Evolutionary conservation across 2,113 vertebrate genomes (phyloP), one percentile per base, ranked within the genome.

Genomic region (Periophthalmodon schlosseri): DNA sequence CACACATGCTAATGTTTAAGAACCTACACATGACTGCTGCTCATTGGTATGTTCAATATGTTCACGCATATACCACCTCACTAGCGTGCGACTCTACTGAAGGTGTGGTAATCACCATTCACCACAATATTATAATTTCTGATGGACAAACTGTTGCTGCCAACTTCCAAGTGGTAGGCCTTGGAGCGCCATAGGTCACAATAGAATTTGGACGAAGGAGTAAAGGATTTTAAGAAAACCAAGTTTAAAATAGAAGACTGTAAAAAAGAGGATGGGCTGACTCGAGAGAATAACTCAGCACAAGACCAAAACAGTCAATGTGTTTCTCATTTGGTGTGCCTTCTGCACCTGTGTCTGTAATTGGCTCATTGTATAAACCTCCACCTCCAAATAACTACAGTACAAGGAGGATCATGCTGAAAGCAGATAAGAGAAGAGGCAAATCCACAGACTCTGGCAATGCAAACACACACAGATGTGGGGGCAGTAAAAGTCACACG

Each of bases 311-410:
- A 72, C 49, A 60, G 79, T 75, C 86, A 89, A 89, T 89, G 77
- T 90, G 90, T 71, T 91, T 91, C 76, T 86, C 69, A 88, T 90
- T 89, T 79, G 61, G 72, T 76, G 82, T 67, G 77, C 69, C 34
- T 78, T 65, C 34, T 75, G 61, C 77, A 28, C 21, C 72, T 49
- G 12, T 80, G 24, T 54, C 28, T 72, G 69, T 60, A 68, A 63
- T 28, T 24, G 12, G 8, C 36, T 76, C 54, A 8, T 36, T 65
- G 64, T 72, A 71, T 73, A 77, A 68, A 82, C 75, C 74, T 75
- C 72, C 71, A 70, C 80, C 60, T 79, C 76, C 88, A 86, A 87
- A 85, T 87, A 73, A 73, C 73, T 80, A 66, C 74, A 88, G 85
- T 87, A 86, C 84, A 85, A 57, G 83, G 83, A 77, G 78, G 75